Evolutionary conservation across 2,797 vertebrate species (phyloP), one percentile per base, ranked within the genome.

Genomic region (Tauraco hartlaubi): DNA sequence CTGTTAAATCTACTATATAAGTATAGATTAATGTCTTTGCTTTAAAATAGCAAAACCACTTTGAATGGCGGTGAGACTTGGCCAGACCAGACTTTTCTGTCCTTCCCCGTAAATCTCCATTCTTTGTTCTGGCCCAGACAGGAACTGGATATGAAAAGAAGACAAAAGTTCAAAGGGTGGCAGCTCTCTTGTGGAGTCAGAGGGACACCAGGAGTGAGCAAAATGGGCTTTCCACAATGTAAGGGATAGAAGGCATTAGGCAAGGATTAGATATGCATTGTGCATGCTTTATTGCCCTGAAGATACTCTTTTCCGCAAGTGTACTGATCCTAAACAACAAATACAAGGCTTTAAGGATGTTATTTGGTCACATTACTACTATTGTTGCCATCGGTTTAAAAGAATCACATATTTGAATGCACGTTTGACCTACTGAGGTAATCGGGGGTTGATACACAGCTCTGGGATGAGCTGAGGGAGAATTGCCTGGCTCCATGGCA

Each of bases 11-110:
- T 2, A 26, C 12, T 37, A 14, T 25, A 35, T 20, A 33, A 72
- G 71, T 72, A 16, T 3, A 29, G 12, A 56, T 77, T 61, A 9
- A 8, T 43, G 43, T 43, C 16, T 93, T 85, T 59, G 31, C 12
- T 59, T 90, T 81, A 79, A 88, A 82, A 83, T 25, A 71, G 8
- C 19, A 90, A 74, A 69, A 21, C 5, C 85, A n/a, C 19, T 55
- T 59, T 46, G 14, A 67, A 72, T 18, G 6, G 7, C 29, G 72
- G 29, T 62, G 46, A 88, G 33, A 31, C 41, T 33, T 54, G 37
- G 21, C 26, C 56, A 74, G 52, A 61, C 3, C 39, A 87, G 81
- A 71, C 22, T 75, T 76, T 52, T 66, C 46, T 77, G 33, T 48
- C 22, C 58, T 72, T 58, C n/a, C 22, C 18, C 9, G 20, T 3